phyloP scores from a whole-genome alignment of 1,140 invertebrate genomes.

The Eriocheir sinensis region DNA sequence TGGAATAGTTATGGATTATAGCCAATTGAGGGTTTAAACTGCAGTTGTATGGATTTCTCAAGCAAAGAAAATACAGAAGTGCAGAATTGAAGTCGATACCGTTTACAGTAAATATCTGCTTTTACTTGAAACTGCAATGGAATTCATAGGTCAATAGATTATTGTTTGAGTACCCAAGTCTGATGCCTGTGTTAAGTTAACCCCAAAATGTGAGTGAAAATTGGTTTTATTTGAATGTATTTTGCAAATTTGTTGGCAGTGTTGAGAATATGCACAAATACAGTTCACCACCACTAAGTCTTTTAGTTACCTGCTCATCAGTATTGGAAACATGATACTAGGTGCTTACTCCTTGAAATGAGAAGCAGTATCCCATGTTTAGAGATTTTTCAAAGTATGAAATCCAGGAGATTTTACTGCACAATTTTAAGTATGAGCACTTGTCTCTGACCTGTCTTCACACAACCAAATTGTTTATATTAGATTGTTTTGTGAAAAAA shows the following conservation, averaged over 20 bases:
- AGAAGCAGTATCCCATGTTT: neutral
- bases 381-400: too few relatives aligned
- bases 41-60: conserved; percentile 3
- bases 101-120: too few relatives aligned
- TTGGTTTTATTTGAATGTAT: too few relatives aligned
- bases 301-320: neutral
- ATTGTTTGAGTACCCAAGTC: too few relatives aligned
- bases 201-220: too few relatives aligned
- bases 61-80: neutral
- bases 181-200: too few relatives aligned
- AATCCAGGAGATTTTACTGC: too few relatives aligned
- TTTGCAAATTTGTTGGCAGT: neutral
- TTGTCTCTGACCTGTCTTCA: too few relatives aligned
- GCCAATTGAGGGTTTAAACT: neutral
- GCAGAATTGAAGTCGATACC: neutral
- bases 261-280: neutral
- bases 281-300: neutral
- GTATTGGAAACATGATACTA: neutral
- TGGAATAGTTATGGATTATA: neutral
- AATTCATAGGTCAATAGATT: too few relatives aligned
- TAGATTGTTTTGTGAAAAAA: neutral
- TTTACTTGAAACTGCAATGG: too few relatives aligned
- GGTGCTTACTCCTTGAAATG: neutral
- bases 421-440: too few relatives aligned
- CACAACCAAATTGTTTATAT: neutral